Evolutionary conservation across 1,140 invertebrate species (phyloP).

Genomic region (Stegodyphus mimosarum): DNA sequence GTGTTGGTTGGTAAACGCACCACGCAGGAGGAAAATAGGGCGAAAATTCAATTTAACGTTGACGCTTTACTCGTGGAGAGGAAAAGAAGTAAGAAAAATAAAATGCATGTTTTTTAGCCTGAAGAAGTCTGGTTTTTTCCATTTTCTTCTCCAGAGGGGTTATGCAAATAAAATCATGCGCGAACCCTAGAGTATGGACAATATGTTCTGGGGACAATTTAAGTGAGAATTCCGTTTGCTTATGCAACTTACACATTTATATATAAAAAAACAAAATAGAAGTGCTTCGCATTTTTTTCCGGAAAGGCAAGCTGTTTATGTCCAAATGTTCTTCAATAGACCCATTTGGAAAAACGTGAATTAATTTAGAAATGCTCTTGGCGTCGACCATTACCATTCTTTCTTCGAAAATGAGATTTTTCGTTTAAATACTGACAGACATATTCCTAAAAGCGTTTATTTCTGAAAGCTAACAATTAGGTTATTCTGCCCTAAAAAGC

Average conservation of each 20-base stretch:
- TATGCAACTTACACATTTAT: neutral
- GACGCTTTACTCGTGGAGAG: slow-evolving; percentile 30
- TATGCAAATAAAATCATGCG: slow-evolving; percentile 55
- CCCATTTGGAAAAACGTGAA: slow-evolving; percentile 44
- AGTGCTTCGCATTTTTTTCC: neutral
- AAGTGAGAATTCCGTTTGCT: slow-evolving; percentile 14
- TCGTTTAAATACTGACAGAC: neutral
- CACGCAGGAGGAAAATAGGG: slow-evolving; percentile 27
- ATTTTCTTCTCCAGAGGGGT: slow-evolving; percentile 30
- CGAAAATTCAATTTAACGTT: slow-evolving; percentile 53
- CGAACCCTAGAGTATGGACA: slow-evolving; percentile 34
- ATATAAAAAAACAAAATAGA: neutral
- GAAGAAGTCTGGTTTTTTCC: slow-evolving; percentile 12
- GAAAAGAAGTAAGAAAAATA: neutral
- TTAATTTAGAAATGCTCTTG: slow-evolving; percentile 48
- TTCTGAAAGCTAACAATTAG: neutral
- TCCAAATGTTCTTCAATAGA: neutral
- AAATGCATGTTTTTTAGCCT: neutral
- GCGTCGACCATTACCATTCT: neutral
- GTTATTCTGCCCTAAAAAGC: neutral
- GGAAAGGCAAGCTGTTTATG: slow-evolving; percentile 11
- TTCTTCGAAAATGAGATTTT: slow-evolving; percentile 32
- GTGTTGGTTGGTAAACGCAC: slow-evolving; percentile 38
- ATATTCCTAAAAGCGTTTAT: neutral
- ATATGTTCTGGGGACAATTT: slow-evolving; percentile 39